phyloP scores from a whole-genome alignment of 1,140 invertebrate species.

The Papilio aristodemus region DNA sequence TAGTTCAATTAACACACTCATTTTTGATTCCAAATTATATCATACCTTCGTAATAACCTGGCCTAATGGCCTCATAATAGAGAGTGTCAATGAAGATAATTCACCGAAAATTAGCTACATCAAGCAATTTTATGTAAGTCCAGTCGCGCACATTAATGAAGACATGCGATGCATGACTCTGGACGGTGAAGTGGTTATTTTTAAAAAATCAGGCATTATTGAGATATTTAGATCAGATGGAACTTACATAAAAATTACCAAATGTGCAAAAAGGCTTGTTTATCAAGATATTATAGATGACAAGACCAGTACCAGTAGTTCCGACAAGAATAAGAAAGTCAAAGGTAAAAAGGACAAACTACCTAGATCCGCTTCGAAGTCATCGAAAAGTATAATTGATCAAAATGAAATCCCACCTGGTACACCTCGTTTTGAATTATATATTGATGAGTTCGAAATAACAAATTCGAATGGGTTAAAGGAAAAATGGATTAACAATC shows the following conservation, averaged over 20 bases:
- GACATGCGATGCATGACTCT: constrained; percentile 68
- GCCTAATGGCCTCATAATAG: constrained; percentile 78
- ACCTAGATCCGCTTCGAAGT: constrained; percentile 53
- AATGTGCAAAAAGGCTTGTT: constrained; percentile 55
- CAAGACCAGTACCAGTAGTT: constrained; percentile 43
- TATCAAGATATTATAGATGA: constrained; percentile 40
- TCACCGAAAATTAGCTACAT: constrained; percentile 73
- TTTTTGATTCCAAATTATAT: constrained; percentile 52
- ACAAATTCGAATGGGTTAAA: constrained; percentile 59
- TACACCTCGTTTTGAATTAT: constrained; percentile 49
- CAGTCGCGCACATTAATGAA: constrained; percentile 50
- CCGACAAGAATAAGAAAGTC: constrained; percentile 60
- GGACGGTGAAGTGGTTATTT: constrained; percentile 72
- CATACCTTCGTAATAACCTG: constrained; percentile 73
- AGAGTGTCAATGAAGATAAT: constrained; percentile 68
- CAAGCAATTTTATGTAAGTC: constrained; percentile 68
- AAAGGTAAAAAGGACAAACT: constrained; percentile 55
- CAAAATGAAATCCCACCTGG: constrained; percentile 45
- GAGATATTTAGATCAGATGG: constrained; percentile 62
- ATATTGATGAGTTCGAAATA: constrained; percentile 66
- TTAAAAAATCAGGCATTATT: constrained; percentile 58
- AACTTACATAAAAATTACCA: constrained; percentile 57
- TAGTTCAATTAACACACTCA: constrained; percentile 11
- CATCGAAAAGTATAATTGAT: constrained; percentile 46
- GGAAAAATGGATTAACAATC: constrained; percentile 56